Evolutionary conservation across 2,797 vertebrate species (phyloP).

Genomic region (Manis crassicaudata): DNA sequence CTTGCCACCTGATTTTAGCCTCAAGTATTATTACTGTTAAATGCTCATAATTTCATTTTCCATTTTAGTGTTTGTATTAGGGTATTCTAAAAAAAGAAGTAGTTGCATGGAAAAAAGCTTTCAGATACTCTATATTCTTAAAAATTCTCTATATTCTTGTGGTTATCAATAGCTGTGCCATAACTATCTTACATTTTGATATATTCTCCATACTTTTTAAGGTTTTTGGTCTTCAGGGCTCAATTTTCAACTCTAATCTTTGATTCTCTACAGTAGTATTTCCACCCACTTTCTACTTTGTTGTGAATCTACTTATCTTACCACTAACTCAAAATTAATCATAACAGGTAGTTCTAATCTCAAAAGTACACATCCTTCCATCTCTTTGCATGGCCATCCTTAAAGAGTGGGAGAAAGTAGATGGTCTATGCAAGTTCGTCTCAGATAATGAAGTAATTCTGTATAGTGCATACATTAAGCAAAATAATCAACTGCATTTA

Average conservation of each 20-base stretch:
- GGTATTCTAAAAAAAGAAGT: neutral
- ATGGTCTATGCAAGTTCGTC: conserved; percentile 68
- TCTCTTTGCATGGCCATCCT: conserved; percentile 58
- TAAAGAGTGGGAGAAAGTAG: conserved; percentile 51
- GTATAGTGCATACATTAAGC: conserved; percentile 59
- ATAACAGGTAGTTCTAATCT: conserved; percentile 67
- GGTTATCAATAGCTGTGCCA: neutral
- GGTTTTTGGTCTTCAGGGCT: conserved; percentile 45
- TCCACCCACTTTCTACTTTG: conserved; percentile 59
- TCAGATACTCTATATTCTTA: too few species aligned
- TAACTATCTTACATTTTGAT: neutral
- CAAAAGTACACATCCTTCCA: conserved; percentile 70
- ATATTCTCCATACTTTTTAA: conserved; percentile 40
- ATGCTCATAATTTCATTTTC: neutral
- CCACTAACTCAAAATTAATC: conserved; percentile 61
- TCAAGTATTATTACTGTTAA: neutral
- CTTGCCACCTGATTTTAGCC: neutral
- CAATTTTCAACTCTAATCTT: conserved; percentile 42
- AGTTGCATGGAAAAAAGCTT: neutral
- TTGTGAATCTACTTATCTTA: conserved; percentile 67
- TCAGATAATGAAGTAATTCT: conserved; percentile 70
- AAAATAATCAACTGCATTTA: conserved; percentile 67
- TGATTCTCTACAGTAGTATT: conserved; percentile 36
- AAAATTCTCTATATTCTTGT: neutral
- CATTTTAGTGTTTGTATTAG: neutral